Evolutionary conservation across 2,797 vertebrate genomes (phyloP), one percentile per base, ranked within the genome.

Genomic region (Heliangelus exortis): DNA sequence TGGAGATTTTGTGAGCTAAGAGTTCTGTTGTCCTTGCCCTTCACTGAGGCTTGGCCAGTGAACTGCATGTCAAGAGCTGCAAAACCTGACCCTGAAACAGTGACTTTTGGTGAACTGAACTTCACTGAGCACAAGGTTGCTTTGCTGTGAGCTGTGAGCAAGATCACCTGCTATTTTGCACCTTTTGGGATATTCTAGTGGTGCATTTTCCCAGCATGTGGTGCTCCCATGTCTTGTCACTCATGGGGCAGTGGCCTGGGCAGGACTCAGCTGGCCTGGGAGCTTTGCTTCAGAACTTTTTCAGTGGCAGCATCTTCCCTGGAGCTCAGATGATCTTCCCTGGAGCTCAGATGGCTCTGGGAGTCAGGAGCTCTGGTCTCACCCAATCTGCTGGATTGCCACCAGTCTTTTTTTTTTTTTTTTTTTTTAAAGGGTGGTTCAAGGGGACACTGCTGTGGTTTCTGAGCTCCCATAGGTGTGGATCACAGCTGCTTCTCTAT

Each of bases 121-220:
- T n/a, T 19, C 2, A 4, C 50, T 5, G 82, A 67, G 68, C 28
- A 9, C 12, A 5, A 33, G 22, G 26, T 1, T 7, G 25, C 23
- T 19, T 45, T 25, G 8, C 41, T 23, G 57, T 22, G 57, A 31
- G 59, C 79, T 13, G 50, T 22, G 43, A 54, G 50, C 3, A 6
- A 29, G 55, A 7, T 7, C 3, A 1, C 18, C 34, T 34, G 72
- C 8, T 9, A 9, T 25, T 33, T 3, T 3, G 17, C 39, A 33
- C 33, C 26, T 55, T 45, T 59, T 4, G 13, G 84, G 79, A 11
- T 1, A 36, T 25, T 63, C 45, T n/a, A 26, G 63, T 23, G 25
- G 4, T 15, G 53, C 7, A 0, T 0, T 1, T 23, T 54, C 2
- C 26, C 34, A 71, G 21, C 58, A 13, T 0, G 0, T 5, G 6